phyloP scores from a whole-genome alignment of 2,797 vertebrate genomes.

The Sebastiscus tertius region DNA sequence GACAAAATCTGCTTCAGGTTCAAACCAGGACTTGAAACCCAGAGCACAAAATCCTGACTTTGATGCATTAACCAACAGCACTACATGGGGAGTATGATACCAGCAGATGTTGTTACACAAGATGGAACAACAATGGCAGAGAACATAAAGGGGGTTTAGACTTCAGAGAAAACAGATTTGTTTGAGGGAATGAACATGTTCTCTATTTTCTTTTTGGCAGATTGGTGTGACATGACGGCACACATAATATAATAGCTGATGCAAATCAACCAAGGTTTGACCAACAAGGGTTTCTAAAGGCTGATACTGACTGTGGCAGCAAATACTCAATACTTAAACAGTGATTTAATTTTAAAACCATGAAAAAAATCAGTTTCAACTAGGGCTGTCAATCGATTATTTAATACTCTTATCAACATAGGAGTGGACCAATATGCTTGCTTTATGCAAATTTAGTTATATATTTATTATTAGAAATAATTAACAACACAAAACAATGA shows the following conservation, averaged over 20 bases:
- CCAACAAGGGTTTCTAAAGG: background rate
- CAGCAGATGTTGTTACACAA: slow-evolving; percentile 44
- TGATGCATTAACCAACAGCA: slow-evolving; percentile 59
- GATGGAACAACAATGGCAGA: slow-evolving; percentile 23
- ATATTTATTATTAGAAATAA: no score
- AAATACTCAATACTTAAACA: background rate
- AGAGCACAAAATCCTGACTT: slow-evolving; percentile 15
- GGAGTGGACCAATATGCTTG: no score
- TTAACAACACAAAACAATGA: no score
- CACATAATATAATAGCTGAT: no score
- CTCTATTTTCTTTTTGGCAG: background rate
- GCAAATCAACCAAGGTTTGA: background rate
- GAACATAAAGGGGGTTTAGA: slow-evolving; percentile 14
- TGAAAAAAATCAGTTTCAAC: background rate
- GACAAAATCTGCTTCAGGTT: slow-evolving; percentile 40
- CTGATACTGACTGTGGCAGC: background rate
- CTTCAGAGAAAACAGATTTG: slow-evolving; percentile 4
- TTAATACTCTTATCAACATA: no score
- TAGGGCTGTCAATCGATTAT: no score
- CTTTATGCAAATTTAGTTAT: no score
- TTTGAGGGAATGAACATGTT: background rate
- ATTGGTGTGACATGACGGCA: background rate
- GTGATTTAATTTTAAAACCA: background rate
- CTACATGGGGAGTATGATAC: slow-evolving; percentile 21
- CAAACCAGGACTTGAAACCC: slow-evolving; percentile 43